A percentile compares a stretch with the other conserved stretches of the same genome.
Evolutionary conservation across 2,113 vertebrate genomes (phyloP).

Genomic region (Empidonax traillii): DNA sequence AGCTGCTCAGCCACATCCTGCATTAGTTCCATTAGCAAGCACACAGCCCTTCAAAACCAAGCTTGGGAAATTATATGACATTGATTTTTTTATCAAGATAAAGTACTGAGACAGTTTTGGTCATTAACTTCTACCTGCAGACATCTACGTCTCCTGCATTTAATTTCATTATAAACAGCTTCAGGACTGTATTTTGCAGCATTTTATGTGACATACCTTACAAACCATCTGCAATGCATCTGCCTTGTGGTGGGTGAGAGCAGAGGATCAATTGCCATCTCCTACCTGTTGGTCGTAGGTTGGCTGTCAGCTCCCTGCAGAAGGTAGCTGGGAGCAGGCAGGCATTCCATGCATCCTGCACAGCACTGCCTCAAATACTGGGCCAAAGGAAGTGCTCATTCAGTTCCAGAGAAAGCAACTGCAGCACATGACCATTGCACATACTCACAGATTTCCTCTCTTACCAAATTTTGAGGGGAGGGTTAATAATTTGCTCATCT

Average conservation of each 20-base stretch:
- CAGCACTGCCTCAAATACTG: not conserved
- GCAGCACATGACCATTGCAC: fast-evolving
- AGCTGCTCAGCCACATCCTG: not conserved
- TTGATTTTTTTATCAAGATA: not conserved
- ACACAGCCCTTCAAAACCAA: not conserved
- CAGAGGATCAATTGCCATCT: not conserved
- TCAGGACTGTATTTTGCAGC: not conserved
- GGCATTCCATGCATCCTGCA: not conserved
- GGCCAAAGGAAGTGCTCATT: not conserved
- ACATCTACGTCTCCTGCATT: not conserved
- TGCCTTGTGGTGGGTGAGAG: not conserved
- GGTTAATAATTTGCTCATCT: not conserved
- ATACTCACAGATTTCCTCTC: not conserved
- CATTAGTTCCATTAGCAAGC: not conserved
- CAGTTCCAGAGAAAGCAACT: not conserved
- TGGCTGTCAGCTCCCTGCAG: not conserved
- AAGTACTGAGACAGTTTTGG: not conserved
- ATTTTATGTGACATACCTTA: not conserved
- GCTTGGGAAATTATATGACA: not conserved
- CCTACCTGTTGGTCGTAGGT: fast-evolving
- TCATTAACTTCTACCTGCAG: not conserved
- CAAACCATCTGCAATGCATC: fast-evolving
- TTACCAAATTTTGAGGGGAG: not conserved
- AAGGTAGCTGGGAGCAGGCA: not conserved
- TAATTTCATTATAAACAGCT: not conserved